These are phyloP conservation scores for Cichladusa arquata DNA, from an alignment of 2,113 vertebrate genomes.

Conservation along the genomic window DNA sequence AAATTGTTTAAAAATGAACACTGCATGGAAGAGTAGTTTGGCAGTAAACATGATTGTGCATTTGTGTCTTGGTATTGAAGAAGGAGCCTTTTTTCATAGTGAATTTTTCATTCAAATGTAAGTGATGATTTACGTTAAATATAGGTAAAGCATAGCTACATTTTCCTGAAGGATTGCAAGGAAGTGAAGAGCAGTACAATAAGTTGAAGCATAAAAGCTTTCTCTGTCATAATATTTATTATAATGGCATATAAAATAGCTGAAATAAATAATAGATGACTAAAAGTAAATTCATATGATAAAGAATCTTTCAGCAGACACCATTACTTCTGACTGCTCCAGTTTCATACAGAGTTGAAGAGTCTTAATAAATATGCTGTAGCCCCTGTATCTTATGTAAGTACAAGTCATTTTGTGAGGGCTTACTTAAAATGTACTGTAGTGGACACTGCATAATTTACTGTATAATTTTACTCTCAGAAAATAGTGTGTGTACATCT, in stretches of 20 bases:
- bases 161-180: slow-evolving; percentile 90
- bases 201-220: slow-evolving; percentile 88
- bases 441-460: slow-evolving; percentile 69
- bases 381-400: slow-evolving; percentile 66
- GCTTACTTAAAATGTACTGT: slow-evolving; percentile 55
- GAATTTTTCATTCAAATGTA: slow-evolving; percentile 83
- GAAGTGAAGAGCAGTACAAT: slow-evolving; percentile 84
- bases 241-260: slow-evolving; percentile 96
- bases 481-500: neutral
- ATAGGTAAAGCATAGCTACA: slow-evolving; percentile 85
- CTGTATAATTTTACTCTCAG: slow-evolving; percentile 55
- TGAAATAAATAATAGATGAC: slow-evolving; percentile 97
- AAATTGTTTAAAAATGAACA: slow-evolving; percentile 72
- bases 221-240: slow-evolving; percentile 92
- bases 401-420: slow-evolving; percentile 66
- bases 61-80: slow-evolving; percentile 70
- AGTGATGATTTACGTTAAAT: slow-evolving; percentile 90
- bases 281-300: slow-evolving; percentile 88
- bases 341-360: slow-evolving; percentile 77
- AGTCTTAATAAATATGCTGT: slow-evolving; percentile 81
- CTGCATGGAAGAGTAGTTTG: slow-evolving; percentile 40
- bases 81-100: slow-evolving; percentile 70
- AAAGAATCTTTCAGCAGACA: slow-evolving; percentile 89
- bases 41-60: slow-evolving; percentile 73
- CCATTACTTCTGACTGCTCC: slow-evolving; percentile 84